Percentiles rank a stretch among this genome's conserved stretches.
These are phyloP conservation scores for Solenopsis invicta DNA, from an alignment of 1,140 invertebrate species.

Conservation along the genomic window DNA sequence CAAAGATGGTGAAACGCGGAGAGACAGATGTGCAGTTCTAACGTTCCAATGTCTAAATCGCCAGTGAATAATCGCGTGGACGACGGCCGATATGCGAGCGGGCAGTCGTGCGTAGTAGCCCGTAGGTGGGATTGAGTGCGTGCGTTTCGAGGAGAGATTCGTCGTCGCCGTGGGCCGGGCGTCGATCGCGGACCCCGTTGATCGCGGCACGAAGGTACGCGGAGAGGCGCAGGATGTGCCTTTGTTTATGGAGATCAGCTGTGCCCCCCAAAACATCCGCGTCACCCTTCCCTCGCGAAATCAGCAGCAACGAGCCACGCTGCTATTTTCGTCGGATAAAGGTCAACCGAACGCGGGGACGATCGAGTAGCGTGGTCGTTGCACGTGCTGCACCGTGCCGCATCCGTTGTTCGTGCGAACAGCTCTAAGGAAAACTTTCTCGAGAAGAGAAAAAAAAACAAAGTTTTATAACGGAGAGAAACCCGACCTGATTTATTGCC, in stretches of 20 bases:
- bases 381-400: neutral
- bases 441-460: neutral
- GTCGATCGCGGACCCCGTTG: neutral
- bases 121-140: constrained; percentile 59
- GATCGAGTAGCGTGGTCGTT: constrained; percentile 3
- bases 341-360: constrained; percentile 65
- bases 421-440: neutral
- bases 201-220: constrained; percentile 69
- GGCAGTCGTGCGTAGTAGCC: constrained; percentile 67
- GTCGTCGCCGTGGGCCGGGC: neutral
- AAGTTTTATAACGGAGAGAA: neutral
- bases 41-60: constrained; percentile 81
- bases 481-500: neutral
- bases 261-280: constrained; percentile 80
- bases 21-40: constrained; percentile 76
- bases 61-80: constrained; percentile 73
- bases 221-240: constrained; percentile 73
- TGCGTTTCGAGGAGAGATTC: constrained; percentile 39
- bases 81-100: constrained; percentile 80
- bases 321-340: constrained; percentile 77
- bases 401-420: neutral
- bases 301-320: constrained; percentile 13
- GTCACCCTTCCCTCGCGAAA: constrained; percentile 71
- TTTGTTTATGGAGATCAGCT: constrained; percentile 86
- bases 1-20: constrained; percentile 80